Base-by-base conservation (phyloP, 2,888 invertebrate species). In the Aelia acuminata region DNA sequence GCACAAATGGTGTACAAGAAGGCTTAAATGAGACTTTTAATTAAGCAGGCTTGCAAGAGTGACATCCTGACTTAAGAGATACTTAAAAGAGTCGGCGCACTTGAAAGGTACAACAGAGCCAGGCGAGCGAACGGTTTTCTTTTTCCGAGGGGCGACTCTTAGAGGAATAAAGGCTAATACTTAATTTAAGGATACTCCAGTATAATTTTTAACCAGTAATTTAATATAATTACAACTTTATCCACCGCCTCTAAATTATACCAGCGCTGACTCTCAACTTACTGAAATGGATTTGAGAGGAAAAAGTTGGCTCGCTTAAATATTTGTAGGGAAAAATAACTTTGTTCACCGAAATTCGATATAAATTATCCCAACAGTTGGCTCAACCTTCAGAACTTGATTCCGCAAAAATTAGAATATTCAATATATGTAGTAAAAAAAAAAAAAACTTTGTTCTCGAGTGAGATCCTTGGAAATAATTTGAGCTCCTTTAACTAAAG, bases 1-100 rank as follows among this genome's bases (percentile, higher is more conserved):
- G 80, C 80, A 43, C 43, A 43, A 47, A 80, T 39, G 43, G 80
- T 43, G 80, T 43, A 47, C 22, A 80, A 22, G 80, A 80, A n/a
- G 43, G 5, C 80, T 39, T 80, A 80, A 80, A 80, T 80, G 80
- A 47, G 39, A 80, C 80, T 80, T 80, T 80, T 80, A 80, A 80
- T 80, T 80, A 80, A 80, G 80, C 43, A 39, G 15, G 80, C 10
- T 43, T 47, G 43, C 4, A 80, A 80, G 80, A 43, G 80, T 80
- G 18, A 80, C 63, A 70, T 70, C 31, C 63, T 20, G 63, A 18
- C 31, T 70, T 35, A 5, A 35, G 63, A 70, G 63, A 70, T 70
- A 35, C 43, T 80, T 80, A 39, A 80, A 80, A 47, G 10, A n/a
- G 39, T 43, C 63, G 1, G n/a, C 13, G 43, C 11, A 39, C 80